phyloP scores from a whole-genome alignment of 2,888 invertebrate genomes.

The Hoplodrina ambigua region DNA sequence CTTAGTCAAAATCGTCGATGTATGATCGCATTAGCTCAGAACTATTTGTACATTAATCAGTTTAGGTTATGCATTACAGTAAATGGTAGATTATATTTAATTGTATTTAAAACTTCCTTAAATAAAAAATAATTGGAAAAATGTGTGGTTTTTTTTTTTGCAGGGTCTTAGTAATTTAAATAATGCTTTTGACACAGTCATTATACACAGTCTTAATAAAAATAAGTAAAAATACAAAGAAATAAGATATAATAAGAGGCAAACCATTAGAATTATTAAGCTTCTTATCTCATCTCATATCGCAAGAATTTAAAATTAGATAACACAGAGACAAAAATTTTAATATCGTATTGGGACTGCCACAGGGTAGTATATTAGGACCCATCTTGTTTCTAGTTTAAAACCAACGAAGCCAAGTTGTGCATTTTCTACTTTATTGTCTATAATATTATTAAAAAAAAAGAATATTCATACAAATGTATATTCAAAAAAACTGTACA shows the following conservation, averaged over 20 bases:
- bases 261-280: too few relatives aligned
- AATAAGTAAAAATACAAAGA: too few relatives aligned
- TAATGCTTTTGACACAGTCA: too few relatives aligned
- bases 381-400: slow-evolving; percentile 1
- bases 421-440: too few relatives aligned
- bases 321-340: neutral
- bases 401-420: neutral
- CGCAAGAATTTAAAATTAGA: too few relatives aligned
- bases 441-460: too few relatives aligned
- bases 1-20: slow-evolving; percentile 76
- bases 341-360: neutral
- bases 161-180: neutral
- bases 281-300: too few relatives aligned
- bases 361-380: neutral
- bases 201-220: too few relatives aligned
- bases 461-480: slow-evolving; percentile 67
- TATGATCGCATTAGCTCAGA: slow-evolving; percentile 69
- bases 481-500: slow-evolving; percentile 74
- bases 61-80: slow-evolving; percentile 74
- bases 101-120: slow-evolving; percentile 87
- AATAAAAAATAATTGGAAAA: slow-evolving; percentile 80
- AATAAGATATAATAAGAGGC: too few relatives aligned
- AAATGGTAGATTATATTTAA: slow-evolving; percentile 76
- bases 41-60: slow-evolving; percentile 79
- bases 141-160: slow-evolving; percentile 16